Evolutionary conservation across 2,113 vertebrate genomes (phyloP).

Genomic region (Eupsittula cactorum): DNA sequence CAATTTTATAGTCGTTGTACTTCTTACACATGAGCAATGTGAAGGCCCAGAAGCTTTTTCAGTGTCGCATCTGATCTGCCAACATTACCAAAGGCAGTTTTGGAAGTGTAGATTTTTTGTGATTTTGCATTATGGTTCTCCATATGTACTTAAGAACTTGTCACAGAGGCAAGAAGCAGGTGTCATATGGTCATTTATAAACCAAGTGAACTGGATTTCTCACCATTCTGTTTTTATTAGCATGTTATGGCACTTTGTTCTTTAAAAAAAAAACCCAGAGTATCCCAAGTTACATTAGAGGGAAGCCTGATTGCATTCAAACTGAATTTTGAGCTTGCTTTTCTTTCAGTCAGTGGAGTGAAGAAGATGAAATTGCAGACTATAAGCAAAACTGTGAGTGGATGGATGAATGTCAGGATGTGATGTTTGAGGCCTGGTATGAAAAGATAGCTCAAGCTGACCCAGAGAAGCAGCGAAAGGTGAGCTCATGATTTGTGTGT

Average conservation of each 20-base stretch:
- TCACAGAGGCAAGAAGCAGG: neutral
- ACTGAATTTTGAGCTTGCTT: neutral
- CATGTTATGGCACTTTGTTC: neutral
- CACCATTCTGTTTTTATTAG: neutral
- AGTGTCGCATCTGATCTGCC: neutral
- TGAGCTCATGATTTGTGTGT: slow-evolving; percentile 58
- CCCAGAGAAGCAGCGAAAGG: slow-evolving; percentile 92
- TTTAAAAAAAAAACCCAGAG: neutral
- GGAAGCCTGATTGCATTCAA: neutral
- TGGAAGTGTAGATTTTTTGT: neutral
- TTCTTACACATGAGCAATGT: neutral
- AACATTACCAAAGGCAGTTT: neutral
- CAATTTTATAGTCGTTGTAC: neutral
- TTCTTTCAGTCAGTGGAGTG: slow-evolving; percentile 89
- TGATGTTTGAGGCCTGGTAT: slow-evolving; percentile 96
- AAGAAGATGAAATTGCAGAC: slow-evolving; percentile 94
- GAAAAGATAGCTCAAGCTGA: slow-evolving; percentile 92
- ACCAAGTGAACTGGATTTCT: neutral
- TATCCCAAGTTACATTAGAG: neutral
- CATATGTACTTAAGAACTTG: neutral
- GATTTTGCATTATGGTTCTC: neutral
- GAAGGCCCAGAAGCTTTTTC: neutral
- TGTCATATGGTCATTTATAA: neutral
- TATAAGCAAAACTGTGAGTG: slow-evolving; percentile 95
- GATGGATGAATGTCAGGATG: slow-evolving; percentile 97